Evolutionary conservation across 1,140 invertebrate species (phyloP), one percentile per base, ranked within the genome.

Genomic region (Bombus waltoni): DNA sequence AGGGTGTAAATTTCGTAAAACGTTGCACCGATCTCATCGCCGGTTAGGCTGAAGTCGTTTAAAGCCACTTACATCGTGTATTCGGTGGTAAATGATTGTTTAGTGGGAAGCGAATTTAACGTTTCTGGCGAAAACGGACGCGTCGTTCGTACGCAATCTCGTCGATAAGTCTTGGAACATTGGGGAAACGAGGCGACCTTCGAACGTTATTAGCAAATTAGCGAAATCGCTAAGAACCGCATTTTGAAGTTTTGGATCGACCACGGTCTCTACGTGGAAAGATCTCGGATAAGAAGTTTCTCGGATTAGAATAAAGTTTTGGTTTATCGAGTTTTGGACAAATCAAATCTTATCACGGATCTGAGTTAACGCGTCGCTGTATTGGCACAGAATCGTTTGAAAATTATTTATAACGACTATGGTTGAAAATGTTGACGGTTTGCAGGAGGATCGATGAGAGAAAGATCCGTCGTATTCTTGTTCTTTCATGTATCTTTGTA

Each of bases 1-100:
- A 53, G n/a, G 10, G 28, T 62, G 62, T 79, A 86, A 89, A 80
- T 75, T 86, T 47, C 9, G 38, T 65, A 66, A 89, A 88, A 86
- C 59, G 83, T 66, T 59, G 32, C 57, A 28, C 25, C 62, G 62
- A 88, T 88, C 68, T 86, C 74, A 85, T 80, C 77, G 40, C 35
- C 9, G 13, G 22, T 32, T 2, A 3, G n/a, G 22, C 0, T 25
- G 18, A 53, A 53, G 53, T 78, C 38, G 38, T 70, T 78, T 44
- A 40, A n/a, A 32, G 22, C 5, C 44, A n/a, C 35, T 66, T 74
- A 28, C 13, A 32, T n/a, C 11, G 25, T 0, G n/a, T 66, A 66
- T 53, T 53, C 47, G 2, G 47, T 53, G 28, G 42, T 22, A 25
- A 74, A 73, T 73, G 79, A 40, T 57, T 22, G 35, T 42, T 47